Evolutionary conservation across 2,797 vertebrate species (phyloP).

Genomic region (Anas capensis): DNA sequence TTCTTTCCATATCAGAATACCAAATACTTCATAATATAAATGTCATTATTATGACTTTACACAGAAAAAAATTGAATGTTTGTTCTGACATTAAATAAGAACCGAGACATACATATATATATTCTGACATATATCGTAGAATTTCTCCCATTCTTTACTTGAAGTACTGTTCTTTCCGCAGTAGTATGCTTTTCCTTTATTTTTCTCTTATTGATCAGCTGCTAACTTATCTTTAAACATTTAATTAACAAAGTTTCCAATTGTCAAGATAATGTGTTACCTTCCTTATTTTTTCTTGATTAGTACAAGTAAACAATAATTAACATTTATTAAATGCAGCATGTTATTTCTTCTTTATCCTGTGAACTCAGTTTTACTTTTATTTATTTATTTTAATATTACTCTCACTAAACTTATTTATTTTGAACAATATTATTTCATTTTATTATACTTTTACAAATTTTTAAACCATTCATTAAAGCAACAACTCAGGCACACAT

Average conservation of each 20-base stretch:
- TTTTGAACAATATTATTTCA: neutral
- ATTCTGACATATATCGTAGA: neutral
- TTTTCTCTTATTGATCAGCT: neutral
- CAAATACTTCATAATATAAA: neutral
- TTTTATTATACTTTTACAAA: neutral
- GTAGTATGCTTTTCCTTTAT: neutral
- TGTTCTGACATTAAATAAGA: neutral
- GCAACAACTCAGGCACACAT: neutral
- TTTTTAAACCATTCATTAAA: neutral
- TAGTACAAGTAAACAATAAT: slow-evolving; percentile 7
- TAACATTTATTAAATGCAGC: neutral
- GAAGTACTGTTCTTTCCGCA: neutral
- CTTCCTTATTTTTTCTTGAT: slow-evolving; percentile 11
- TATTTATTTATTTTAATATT: neutral
- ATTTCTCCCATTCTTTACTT: neutral
- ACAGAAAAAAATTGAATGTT: neutral
- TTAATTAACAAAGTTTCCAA: neutral
- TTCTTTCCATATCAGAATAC: neutral
- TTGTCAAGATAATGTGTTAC: neutral
- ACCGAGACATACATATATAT: neutral
- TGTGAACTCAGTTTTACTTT: neutral
- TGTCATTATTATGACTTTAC: neutral
- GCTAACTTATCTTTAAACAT: neutral
- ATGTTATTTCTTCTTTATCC: slow-evolving; percentile 2
- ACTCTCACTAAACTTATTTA: neutral